Evolutionary conservation across 1,140 invertebrate species (phyloP).

Genomic region (Hermetia illucens): DNA sequence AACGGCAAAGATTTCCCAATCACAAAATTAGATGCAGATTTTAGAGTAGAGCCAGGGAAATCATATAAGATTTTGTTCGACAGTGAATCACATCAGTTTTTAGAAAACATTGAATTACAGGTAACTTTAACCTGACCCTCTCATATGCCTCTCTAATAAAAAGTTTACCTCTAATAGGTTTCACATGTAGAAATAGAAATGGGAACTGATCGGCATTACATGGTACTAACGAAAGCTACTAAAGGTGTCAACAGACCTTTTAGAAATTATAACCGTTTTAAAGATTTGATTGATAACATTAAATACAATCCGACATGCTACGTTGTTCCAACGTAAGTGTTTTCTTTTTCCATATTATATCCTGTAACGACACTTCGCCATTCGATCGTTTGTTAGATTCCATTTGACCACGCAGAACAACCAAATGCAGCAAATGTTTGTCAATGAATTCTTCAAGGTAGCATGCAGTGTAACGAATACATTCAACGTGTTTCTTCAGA

Average conservation of each 20-base stretch:
- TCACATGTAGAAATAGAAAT: constrained; percentile 21
- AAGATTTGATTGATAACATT: constrained; percentile 27
- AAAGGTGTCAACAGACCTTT: constrained; percentile 16
- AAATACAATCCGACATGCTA: constrained; percentile 26
- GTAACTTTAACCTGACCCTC: constrained; percentile 1
- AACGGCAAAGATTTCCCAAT: neutral
- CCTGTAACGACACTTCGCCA: no score
- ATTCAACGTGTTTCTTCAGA: constrained; percentile 24
- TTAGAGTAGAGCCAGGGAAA: constrained; percentile 18
- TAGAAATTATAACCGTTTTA: constrained; percentile 21
- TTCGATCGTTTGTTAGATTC: constrained; percentile 18
- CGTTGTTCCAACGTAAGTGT: constrained; percentile 27
- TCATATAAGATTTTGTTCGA: constrained; percentile 22
- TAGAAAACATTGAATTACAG: constrained; percentile 21
- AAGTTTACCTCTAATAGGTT: constrained; percentile 13
- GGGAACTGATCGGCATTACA: constrained; percentile 22
- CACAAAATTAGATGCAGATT: constrained; percentile 17
- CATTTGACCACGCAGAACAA: constrained; percentile 27
- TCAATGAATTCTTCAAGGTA: constrained; percentile 28
- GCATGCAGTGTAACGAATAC: constrained; percentile 22
- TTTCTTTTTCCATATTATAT: no score
- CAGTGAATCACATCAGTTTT: constrained; percentile 24
- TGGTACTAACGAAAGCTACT: constrained; percentile 18
- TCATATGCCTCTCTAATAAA: neutral
- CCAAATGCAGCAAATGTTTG: constrained; percentile 20